These are phyloP conservation scores for Apodemia hepburni DNA, from an alignment of 2,888 invertebrate species.

Conservation along the genomic window DNA sequence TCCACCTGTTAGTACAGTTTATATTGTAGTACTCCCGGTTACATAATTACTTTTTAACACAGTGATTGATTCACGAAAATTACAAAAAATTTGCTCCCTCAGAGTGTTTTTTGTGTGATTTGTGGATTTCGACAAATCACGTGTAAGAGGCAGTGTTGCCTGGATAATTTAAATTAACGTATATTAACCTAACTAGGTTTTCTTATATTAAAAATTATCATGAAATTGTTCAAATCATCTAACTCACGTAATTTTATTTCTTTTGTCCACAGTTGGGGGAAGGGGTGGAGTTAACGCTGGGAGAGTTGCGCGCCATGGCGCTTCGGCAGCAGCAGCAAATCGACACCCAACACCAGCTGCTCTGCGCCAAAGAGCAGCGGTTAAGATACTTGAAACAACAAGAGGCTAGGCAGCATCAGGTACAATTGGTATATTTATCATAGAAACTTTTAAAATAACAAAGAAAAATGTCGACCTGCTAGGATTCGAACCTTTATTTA, in stretches of 20 bases:
- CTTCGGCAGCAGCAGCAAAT: conserved; percentile 98
- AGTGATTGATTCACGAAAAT: no score
- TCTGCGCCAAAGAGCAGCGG: conserved; percentile 95
- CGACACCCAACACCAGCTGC: conserved; percentile 95
- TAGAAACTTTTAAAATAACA: no score
- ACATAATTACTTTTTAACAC: no score
- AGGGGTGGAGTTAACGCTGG: conserved; percentile 94
- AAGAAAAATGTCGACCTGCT: no score
- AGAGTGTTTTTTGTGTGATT: no score
- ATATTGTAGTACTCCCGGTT: no score
- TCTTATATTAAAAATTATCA: background rate
- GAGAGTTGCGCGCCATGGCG: conserved; percentile 99
- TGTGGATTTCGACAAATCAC: background rate
- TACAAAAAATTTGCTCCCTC: no score
- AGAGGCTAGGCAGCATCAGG: conserved; percentile 88
- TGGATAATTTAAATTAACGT: no score
- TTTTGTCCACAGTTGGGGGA: conserved; percentile 88
- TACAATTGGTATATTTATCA: no score
- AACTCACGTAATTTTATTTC: background rate
- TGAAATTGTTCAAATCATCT: background rate
- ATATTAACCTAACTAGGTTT: no score
- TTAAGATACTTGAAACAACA: conserved; percentile 96
- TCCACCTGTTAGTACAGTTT: no score
- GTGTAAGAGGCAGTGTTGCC: background rate
- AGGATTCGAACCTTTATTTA: no score